These are phyloP conservation scores for Heliconius hortense DNA, from an alignment of 2,888 invertebrate species.

Conservation along the genomic window DNA sequence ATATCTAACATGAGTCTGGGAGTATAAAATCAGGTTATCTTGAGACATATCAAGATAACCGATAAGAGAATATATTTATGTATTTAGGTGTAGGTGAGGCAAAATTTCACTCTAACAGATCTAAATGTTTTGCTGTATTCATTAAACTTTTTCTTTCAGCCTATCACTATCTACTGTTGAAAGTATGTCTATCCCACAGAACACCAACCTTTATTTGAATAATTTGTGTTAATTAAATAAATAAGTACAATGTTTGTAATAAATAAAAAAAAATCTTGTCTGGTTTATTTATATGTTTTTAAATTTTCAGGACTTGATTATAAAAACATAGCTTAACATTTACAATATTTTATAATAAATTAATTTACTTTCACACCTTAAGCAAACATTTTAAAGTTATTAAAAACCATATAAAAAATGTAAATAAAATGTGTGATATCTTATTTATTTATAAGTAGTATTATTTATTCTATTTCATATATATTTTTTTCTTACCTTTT, in stretches of 20 bases:
- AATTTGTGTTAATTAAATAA: background rate
- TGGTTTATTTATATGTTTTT: no score
- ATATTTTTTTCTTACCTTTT: slow-evolving; percentile 75
- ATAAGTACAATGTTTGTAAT: background rate
- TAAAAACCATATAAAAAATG: background rate
- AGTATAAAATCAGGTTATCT: slow-evolving; percentile 17
- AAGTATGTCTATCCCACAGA: background rate
- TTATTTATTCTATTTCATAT: no score
- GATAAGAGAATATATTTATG: slow-evolving; percentile 12
- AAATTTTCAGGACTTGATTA: no score
- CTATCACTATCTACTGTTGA: no score
- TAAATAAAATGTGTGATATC: background rate
- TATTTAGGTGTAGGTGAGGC: background rate
- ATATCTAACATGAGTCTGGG: background rate
- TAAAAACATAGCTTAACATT: background rate
- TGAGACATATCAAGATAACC: slow-evolving; percentile 18
- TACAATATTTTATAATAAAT: no score
- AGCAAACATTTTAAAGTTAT: background rate
- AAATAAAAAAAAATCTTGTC: background rate
- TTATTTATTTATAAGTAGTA: no score
- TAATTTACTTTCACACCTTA: no score
- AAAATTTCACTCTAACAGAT: background rate
- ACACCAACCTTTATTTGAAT: background rate
- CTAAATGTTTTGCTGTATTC: no score
- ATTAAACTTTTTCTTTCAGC: no score